Evolutionary conservation across 2,888 invertebrate genomes (phyloP), one percentile per base, ranked within the genome.

Genomic region (Drosophila fungiperda): DNA sequence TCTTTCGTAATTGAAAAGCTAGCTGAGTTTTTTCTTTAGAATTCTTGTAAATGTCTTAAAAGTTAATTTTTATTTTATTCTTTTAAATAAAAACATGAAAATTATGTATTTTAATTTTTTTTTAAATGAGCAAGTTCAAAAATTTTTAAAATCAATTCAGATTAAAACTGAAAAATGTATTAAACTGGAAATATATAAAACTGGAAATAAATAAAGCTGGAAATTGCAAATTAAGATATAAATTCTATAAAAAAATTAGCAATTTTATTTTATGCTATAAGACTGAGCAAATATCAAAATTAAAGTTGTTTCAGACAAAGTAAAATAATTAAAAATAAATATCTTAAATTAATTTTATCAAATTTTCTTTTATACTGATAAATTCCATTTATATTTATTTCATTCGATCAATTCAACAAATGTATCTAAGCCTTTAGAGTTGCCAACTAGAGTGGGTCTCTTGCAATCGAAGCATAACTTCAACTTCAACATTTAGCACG

Each of bases 401-500:
- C 1, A 38, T 45, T 23, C 45, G 45, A 23, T 45, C 45, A 23
- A 23, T 15, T 12, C 55, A n/a, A 33, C 23, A 20, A 23, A 26
- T 53, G n/a, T n/a, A 17, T 45, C 20, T 40, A 6, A 66, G 17
- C 4, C 36, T 38, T 15, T 26, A 3, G 4, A 17, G 36, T 26
- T 42, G 35, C 4, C 1, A 42, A 23, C 11, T 49, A 23, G 40
- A 12, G 45, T 15, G 23, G 8, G 32, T 60, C 12, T 32, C 20
- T 11, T 32, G 17, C 29, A 26, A 49, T 67, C 40, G 36, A 60
- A 52, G 59, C 50, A 38, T 42, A 40, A 62, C 45, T 59, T 68
- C 64, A 42, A 66, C 38, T 55, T 66, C 55, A 65, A 66, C 45
- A 40, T 66, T 60, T 49, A 57, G 63, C 81, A 80, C 81, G 81